Evolutionary conservation across 2,797 vertebrate species (phyloP).

Genomic region (Lindbergichthys nudifrons): DNA sequence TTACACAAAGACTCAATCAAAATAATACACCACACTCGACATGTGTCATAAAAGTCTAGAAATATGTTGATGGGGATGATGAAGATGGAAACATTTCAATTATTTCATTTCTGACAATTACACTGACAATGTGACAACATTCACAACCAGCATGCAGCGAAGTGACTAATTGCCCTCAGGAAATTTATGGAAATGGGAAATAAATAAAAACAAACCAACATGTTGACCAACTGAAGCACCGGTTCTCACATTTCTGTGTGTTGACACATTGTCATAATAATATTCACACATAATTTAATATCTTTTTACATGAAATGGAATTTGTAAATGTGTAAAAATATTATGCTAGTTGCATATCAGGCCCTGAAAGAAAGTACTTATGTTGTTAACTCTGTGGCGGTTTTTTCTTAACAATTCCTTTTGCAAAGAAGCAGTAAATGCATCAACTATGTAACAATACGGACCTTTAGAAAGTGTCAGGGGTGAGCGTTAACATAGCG

Average conservation of each 20-base stretch:
- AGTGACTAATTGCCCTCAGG: conserved; percentile 74
- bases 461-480: conserved; percentile 28
- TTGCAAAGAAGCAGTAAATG: conserved; percentile 7
- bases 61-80: conserved; percentile 80
- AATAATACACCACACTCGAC: conserved; percentile 72
- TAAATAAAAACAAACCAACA: conserved; percentile 74
- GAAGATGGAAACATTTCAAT: conserved; percentile 82
- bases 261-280: conserved; percentile 82
- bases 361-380: conserved; percentile 9
- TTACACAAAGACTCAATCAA: conserved; percentile 84
- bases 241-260: conserved; percentile 57
- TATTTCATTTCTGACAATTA: conserved; percentile 83
- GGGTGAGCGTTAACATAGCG: not conserved
- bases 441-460: conserved; percentile 4
- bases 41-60: conserved; percentile 75
- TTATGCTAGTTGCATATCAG: conserved; percentile 23
- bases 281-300: conserved; percentile 60
- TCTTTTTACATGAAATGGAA: conserved; percentile 60
- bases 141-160: conserved; percentile 55
- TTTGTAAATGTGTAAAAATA: conserved; percentile 50
- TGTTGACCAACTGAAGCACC: conserved; percentile 68
- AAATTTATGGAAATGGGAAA: conserved; percentile 78
- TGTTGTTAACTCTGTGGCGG: not conserved
- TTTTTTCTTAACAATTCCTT: conserved; percentile 9
- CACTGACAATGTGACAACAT: conserved; percentile 74